Evolutionary conservation across 2,113 vertebrate species (phyloP).

Genomic region (Sigmodon hispidus): DNA sequence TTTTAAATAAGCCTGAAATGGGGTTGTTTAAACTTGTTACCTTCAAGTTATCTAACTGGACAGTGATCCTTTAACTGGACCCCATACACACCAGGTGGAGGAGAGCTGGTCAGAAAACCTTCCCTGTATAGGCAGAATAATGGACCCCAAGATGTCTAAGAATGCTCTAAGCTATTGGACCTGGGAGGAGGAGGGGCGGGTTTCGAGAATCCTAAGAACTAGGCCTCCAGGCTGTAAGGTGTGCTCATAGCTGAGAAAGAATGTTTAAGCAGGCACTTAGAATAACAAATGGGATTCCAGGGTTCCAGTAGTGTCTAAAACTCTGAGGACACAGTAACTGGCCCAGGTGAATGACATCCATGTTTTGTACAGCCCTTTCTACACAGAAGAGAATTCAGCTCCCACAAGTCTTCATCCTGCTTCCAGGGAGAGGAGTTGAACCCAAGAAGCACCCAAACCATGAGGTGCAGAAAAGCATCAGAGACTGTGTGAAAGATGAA

Average conservation of each 20-base stretch:
- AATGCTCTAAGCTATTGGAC: background rate
- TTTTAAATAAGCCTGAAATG: background rate
- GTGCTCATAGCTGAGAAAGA: no score
- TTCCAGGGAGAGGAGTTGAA: background rate
- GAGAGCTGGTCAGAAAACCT: background rate
- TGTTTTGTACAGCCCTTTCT: background rate
- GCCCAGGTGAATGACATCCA: background rate
- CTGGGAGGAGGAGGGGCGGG: rapidly evolving
- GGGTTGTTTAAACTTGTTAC: background rate
- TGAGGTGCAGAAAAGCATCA: background rate
- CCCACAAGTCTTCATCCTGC: background rate
- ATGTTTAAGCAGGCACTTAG: background rate
- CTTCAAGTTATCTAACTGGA: background rate
- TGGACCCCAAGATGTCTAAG: background rate
- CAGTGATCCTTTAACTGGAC: background rate
- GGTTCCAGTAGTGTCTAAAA: background rate
- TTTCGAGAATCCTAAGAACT: background rate
- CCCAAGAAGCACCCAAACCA: background rate
- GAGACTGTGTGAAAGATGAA: background rate
- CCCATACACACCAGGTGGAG: background rate
- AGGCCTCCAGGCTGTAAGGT: background rate
- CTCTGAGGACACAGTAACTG: background rate
- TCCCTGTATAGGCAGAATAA: background rate
- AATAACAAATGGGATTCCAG: background rate
- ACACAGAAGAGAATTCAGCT: background rate